phyloP scores from a whole-genome alignment of 2,888 invertebrate species.

The Drosophila formosana region DNA sequence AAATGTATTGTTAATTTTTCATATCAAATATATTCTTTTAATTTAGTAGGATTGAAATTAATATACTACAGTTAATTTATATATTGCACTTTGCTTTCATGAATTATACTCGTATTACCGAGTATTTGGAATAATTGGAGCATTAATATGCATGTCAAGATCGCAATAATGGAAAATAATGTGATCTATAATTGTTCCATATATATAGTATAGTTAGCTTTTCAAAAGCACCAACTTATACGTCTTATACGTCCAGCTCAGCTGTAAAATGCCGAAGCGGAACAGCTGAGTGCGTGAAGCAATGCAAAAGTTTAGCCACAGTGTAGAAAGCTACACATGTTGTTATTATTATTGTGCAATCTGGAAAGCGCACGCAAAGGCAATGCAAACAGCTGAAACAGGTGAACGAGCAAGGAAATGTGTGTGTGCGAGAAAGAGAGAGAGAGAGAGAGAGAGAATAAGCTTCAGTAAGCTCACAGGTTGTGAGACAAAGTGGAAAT shows the following conservation, averaged over 20 bases:
- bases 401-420: constrained; percentile 12
- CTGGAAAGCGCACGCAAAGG: constrained; percentile 43
- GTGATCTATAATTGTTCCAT: background rate
- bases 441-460: constrained; percentile 3
- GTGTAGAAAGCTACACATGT: constrained; percentile 49
- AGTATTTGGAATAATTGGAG: too few species aligned
- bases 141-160: background rate
- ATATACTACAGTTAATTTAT: too few species aligned
- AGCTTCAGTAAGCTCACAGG: constrained; percentile 32
- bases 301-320: constrained; percentile 24
- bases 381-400: constrained; percentile 65
- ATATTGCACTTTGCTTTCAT: too few species aligned
- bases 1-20: too few species aligned
- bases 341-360: constrained; percentile 47
- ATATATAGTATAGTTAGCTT: background rate
- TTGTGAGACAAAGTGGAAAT: constrained; percentile 36
- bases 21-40: too few species aligned
- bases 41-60: too few species aligned
- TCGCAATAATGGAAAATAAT: background rate
- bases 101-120: too few species aligned
- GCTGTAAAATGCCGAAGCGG: constrained; percentile 19
- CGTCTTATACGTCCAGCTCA: background rate
- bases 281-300: constrained; percentile 39
- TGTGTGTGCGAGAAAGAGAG: background rate
- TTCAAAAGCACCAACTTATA: background rate